A percentile compares a stretch with the other conserved stretches of the same genome.
Conservation (phyloP, 2,797 vertebrate genomes). For the Carduelis carduelis region DNA sequence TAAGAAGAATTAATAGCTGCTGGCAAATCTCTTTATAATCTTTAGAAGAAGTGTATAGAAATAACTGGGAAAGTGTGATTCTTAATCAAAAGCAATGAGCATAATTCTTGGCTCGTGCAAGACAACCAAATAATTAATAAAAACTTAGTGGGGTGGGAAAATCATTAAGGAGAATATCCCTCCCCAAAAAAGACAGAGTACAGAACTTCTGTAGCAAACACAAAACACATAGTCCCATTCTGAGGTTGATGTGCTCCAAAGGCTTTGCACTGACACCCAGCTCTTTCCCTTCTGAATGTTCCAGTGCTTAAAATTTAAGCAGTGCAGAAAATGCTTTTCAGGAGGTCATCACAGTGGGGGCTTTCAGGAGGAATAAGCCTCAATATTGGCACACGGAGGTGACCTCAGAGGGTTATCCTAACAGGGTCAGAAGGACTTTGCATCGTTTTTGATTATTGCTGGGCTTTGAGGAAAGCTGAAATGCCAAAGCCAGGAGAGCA, state of each 20-base stretch:
- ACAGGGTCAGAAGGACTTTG: neutral
- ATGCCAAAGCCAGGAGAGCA: neutral
- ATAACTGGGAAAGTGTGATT: neutral
- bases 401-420: neutral
- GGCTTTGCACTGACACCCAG: neutral
- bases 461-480: neutral
- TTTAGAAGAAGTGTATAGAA: neutral
- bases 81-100: neutral
- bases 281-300: neutral
- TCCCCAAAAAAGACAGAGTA: neutral
- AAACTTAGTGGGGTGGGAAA: neutral
- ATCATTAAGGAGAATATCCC: neutral
- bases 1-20: neutral
- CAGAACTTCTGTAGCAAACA: neutral
- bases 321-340: neutral
- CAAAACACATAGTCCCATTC: neutral
- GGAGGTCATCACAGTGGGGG: neutral
- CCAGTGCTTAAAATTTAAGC: neutral
- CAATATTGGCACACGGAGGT: rapidly evolving
- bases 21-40: neutral
- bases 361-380: neutral
- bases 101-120: neutral
- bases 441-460: neutral
- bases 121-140: neutral
- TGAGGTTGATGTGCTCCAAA: neutral